Evolutionary conservation across 2,888 invertebrate genomes (phyloP), one percentile per base, ranked within the genome.

Genomic region (Ferdinandea cuprea): DNA sequence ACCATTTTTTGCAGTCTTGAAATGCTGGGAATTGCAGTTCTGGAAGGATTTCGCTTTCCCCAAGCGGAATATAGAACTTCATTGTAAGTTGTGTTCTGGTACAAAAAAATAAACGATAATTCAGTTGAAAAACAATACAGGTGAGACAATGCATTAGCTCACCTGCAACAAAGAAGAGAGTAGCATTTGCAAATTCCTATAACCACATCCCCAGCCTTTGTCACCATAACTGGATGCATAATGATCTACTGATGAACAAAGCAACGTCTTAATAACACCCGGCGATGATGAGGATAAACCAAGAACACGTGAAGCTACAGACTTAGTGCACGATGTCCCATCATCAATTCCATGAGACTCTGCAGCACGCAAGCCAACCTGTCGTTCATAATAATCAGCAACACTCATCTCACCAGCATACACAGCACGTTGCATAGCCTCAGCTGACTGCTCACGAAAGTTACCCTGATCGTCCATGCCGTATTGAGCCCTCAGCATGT

Each of bases 151-250:
- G 1, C 13, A 52, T 5, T 13, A 1, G 32, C 42, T 54, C 78
- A 86, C 86, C 65, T 92, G 92, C 83, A 95, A 92, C 56, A 97
- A 92, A 2, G 96, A 95, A 0, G 97, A 97, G n/a, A 97, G 92
- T 87, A 97, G 92, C 97, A 97, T 97, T 90, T 97, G 97, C 91
- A 96, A 94, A 91, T 97, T 97, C 87, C 97, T 92, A 89, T 97
- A 97, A 0, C 98, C 98, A 88, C 98, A 98, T 1, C 97, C 97
- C 97, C 97, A 98, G 7, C 97, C 97, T 86, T 95, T 93, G 91
- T 97, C 97, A 0, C 96, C 97, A 88, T 96, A 96, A 0, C 96
- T 96, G 44, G 96, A 95, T 1, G 96, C 96, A 89, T 96, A 97
- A 91, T 97, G 97, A 89, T 97, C 96, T 44, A 96, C 95, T 0